Conservation (phyloP, 2,888 invertebrate species). For the Tetragnatha montana region DNA sequence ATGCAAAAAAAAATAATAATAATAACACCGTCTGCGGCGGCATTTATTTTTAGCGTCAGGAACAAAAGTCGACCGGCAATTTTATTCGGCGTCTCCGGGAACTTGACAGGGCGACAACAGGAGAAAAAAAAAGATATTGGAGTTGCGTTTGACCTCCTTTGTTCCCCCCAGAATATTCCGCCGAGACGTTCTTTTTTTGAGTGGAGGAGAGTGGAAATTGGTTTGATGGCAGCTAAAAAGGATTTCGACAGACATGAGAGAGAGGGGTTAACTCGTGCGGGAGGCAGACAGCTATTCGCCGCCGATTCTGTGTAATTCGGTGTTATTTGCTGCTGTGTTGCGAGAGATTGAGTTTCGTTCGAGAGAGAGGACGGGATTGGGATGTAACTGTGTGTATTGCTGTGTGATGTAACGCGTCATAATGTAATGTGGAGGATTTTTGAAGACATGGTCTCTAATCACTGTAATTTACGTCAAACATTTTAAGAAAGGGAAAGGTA, state of each 20-base stretch:
- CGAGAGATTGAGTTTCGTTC: too few relatives aligned
- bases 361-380: too few relatives aligned
- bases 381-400: too few relatives aligned
- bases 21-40: neutral
- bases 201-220: neutral
- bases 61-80: conserved; percentile 13
- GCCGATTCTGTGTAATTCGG: neutral
- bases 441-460: too few relatives aligned
- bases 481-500: too few relatives aligned
- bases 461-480: too few relatives aligned
- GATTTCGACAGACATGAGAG: neutral
- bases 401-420: too few relatives aligned
- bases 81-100: conserved; percentile 16
- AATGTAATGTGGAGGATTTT: too few relatives aligned
- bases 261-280: neutral
- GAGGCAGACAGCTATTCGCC: neutral
- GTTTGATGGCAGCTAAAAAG: neutral
- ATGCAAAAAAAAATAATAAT: too few relatives aligned
- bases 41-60: neutral
- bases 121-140: conserved; percentile 27
- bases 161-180: conserved; percentile 2
- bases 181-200: conserved; percentile 1
- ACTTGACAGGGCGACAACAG: conserved; percentile 29
- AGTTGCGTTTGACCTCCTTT: conserved; percentile 34
- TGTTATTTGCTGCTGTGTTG: neutral